These are phyloP conservation scores for Tenthredo mesomela DNA, from an alignment of 2,888 invertebrate genomes.

Conservation along the genomic window DNA sequence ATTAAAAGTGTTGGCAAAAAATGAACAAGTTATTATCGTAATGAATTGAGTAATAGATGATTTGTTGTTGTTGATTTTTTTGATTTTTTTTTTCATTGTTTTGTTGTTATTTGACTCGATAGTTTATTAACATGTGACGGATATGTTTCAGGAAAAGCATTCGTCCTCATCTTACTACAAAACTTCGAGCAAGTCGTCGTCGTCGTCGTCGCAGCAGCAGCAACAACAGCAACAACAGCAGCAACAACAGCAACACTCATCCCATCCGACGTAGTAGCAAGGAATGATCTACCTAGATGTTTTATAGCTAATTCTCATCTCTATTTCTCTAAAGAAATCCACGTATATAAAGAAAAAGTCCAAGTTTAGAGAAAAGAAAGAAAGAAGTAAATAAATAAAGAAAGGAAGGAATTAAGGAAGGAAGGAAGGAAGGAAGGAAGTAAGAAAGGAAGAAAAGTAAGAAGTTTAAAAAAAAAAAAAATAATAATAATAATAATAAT, in stretches of 20 bases:
- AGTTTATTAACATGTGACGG: not conserved
- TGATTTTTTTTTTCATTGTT: too few relatives aligned
- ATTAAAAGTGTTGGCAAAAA: not conserved
- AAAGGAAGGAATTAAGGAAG: not conserved
- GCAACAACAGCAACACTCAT: slow-evolving; percentile 53
- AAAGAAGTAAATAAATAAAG: too few relatives aligned
- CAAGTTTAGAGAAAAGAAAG: slow-evolving; percentile 21
- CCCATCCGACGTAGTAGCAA: slow-evolving; percentile 68
- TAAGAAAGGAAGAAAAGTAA: not conserved
- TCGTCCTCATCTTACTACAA: slow-evolving; percentile 71
- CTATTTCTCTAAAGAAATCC: slow-evolving; percentile 16
- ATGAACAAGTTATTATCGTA: not conserved
- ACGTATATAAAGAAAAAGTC: slow-evolving; percentile 36
- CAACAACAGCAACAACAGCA: not conserved
- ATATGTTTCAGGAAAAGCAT: slow-evolving; percentile 73
- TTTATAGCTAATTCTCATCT: slow-evolving; percentile 42
- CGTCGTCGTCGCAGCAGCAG: slow-evolving; percentile 66
- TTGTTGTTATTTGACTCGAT: not conserved
- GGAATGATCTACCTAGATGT: slow-evolving; percentile 25
- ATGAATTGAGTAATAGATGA: not conserved
- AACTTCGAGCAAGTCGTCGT: slow-evolving; percentile 70
- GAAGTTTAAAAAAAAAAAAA: slow-evolving; percentile 7
- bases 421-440: too few relatives aligned
- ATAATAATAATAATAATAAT: not conserved
- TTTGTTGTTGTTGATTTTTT: not conserved